Conservation (phyloP, 1,140 invertebrate species). For the Polypedilum vanderplanki region DNA sequence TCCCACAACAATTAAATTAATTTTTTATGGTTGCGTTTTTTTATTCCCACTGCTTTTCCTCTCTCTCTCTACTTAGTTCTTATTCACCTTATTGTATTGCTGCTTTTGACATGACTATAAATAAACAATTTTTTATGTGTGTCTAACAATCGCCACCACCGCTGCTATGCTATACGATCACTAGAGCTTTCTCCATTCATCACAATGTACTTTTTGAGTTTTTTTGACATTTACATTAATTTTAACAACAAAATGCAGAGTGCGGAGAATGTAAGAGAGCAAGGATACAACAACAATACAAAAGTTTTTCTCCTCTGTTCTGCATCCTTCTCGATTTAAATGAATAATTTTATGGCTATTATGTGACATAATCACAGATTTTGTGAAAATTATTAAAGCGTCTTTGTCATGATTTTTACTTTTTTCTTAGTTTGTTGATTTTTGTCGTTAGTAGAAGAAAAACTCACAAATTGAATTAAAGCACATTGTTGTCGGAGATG, state of each 20-base stretch:
- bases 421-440: too few species aligned
- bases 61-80: not conserved
- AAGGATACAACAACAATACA: not conserved
- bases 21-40: not conserved
- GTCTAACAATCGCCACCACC: not conserved
- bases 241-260: not conserved
- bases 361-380: conserved; percentile 26
- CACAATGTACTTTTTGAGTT: not conserved
- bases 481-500: too few species aligned
- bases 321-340: not conserved
- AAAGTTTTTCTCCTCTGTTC: too few species aligned
- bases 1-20: conserved; percentile 26
- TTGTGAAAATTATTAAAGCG: not conserved
- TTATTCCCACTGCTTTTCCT: not conserved
- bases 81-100: not conserved
- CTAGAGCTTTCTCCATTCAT: not conserved
- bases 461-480: not conserved
- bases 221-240: conserved; percentile 24
- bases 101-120: conserved; percentile 9
- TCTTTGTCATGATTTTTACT: not conserved
- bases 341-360: conserved; percentile 16
- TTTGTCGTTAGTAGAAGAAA: not conserved
- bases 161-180: too few species aligned
- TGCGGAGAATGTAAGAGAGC: not conserved
- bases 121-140: conserved; percentile 13